Conservation (phyloP, 2,888 invertebrate species). For the Lumbricus terrestris region DNA sequence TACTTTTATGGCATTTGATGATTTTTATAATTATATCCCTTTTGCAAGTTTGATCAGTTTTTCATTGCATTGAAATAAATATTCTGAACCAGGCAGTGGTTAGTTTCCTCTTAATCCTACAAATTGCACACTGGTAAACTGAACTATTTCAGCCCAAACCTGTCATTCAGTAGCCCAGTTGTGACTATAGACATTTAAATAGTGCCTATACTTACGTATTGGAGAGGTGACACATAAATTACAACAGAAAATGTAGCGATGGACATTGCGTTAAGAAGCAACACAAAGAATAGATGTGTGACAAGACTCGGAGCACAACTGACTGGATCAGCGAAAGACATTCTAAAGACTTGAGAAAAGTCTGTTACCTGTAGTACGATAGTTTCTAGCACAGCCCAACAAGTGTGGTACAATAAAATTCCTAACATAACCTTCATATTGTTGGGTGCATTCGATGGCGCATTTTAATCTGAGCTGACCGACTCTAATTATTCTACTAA, state of each 20-base stretch:
- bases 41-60: no score
- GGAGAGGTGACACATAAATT: background rate
- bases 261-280: background rate
- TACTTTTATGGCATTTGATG: no score
- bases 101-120: background rate
- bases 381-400: background rate
- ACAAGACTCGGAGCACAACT: background rate
- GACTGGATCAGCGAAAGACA: slow-evolving; percentile 3
- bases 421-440: background rate
- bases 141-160: background rate
- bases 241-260: background rate
- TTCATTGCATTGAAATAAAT: no score
- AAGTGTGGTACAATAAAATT: background rate
- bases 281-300: background rate
- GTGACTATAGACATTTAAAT: background rate
- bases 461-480: background rate
- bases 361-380: background rate
- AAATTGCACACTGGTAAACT: background rate
- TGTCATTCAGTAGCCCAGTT: background rate
- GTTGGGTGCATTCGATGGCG: background rate
- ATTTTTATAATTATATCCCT: no score
- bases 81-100: background rate
- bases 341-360: background rate
- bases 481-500: background rate
- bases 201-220: background rate